Base-by-base conservation (phyloP, 2,888 invertebrate species). In the Mamestra brassicae region DNA sequence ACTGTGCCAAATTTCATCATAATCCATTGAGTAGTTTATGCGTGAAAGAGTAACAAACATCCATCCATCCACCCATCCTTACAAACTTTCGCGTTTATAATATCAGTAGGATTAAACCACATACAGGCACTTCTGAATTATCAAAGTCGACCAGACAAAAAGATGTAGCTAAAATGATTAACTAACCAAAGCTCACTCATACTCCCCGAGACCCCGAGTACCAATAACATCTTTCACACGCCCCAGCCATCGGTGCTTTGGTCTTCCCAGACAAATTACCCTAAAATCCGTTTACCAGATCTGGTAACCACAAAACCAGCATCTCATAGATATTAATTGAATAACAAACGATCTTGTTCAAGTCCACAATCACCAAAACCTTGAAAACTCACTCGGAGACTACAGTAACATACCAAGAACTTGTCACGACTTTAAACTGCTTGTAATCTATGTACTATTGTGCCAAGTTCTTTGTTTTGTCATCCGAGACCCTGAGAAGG, bases 391-490 rank as follows among this genome's bases (percentile, higher is more conserved):
- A 52, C 68, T 61, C 4, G 17, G 15, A 63, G 45, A 34, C 17
- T 58, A 36, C 34, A 45, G 42, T 57, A 34, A 38, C 13, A 69
- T 62, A 61, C 70, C 67, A 57, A 38, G 58, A 74, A 78, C 85
- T 76, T 73, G 85, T 85, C 85, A 85, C 85, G 85, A 85, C 61
- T 58, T 70, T 71, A 62, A n/a, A 61, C 61, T 38, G 34, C n/a
- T 64, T 38, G 67, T 77, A 73, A 84, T 84, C 42, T 71, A 72
- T 78, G 74, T 70, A 34, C 70, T 54, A 82, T 84, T 85, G 83
- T 80, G 15, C 2, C 52, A 70, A 26, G 45, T 70, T 67, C 76
- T 83, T 83, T 83, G 83, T 83, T 71, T 75, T 68, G 66, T 62
- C 57, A 45, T 47, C 26, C 13, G 55, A 71, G 66, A 61, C 81